Percentiles rank a stretch among this genome's conserved stretches.
Conservation (phyloP, 2,888 invertebrate genomes). For the Agrochola macilenta region DNA sequence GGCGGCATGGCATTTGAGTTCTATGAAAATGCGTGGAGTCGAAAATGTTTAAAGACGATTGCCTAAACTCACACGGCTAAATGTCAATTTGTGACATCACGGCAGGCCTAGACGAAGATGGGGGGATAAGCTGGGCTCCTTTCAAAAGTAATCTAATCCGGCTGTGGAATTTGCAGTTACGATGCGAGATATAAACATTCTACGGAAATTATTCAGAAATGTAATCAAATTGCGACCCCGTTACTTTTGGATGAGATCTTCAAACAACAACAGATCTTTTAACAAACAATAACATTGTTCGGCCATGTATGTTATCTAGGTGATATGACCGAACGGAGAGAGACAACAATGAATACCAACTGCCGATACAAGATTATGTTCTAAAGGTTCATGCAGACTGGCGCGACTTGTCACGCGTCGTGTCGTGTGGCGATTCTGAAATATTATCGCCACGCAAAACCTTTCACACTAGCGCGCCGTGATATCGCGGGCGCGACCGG, state of each 20-base stretch:
- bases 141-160: neutral
- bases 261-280: too few species aligned
- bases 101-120: neutral
- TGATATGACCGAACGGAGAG: neutral
- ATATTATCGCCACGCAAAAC: too few species aligned
- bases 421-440: too few species aligned
- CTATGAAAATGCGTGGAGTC: too few species aligned
- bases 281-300: slow-evolving; percentile 17
- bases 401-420: too few species aligned
- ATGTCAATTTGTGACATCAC: neutral
- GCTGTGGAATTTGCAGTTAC: too few species aligned
- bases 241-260: neutral
- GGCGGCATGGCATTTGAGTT: too few species aligned
- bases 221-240: neutral
- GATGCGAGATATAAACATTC: neutral
- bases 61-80: neutral
- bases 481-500: too few species aligned
- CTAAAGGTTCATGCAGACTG: too few species aligned
- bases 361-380: neutral
- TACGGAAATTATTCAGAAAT: neutral
- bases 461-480: too few species aligned
- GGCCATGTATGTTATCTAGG: too few species aligned
- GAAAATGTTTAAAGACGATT: too few species aligned
- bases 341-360: neutral
- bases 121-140: neutral